Conservation (phyloP, 2,797 vertebrate genomes). For the Mico argentatus region DNA sequence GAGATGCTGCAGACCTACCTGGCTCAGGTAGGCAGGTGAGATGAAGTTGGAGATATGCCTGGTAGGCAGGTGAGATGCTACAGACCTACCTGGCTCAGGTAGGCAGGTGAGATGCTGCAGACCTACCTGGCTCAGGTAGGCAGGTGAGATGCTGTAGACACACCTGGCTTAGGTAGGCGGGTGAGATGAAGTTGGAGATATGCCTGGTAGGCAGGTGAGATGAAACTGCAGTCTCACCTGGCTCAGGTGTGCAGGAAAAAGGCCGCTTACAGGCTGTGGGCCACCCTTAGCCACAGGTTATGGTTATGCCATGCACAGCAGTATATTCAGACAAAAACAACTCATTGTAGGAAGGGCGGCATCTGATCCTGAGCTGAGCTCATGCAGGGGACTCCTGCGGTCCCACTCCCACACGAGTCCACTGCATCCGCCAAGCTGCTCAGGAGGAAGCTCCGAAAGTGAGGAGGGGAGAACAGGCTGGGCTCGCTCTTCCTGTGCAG, state of each 20-base stretch:
- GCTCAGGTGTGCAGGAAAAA: background rate
- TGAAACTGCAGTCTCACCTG: background rate
- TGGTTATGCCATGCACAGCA: rapidly evolving
- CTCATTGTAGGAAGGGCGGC: background rate
- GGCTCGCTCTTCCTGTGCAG: rapidly evolving
- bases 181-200: too few species aligned
- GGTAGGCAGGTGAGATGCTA: too few species aligned
- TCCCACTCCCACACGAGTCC: background rate
- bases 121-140: too few species aligned
- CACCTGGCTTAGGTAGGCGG: background rate
- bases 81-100: background rate
- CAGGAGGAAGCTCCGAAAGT: background rate
- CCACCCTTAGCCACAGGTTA: too few species aligned
- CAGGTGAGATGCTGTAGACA: rapidly evolving
- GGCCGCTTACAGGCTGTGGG: rapidly evolving
- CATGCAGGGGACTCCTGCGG: too few species aligned
- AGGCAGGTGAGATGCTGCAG: background rate
- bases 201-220: too few species aligned
- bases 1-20: background rate
- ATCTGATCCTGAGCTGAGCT: too few species aligned
- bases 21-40: too few species aligned
- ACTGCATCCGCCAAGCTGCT: rapidly evolving
- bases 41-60: background rate
- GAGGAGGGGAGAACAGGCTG: background rate
- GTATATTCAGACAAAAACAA: background rate